Conservation (phyloP, 2,888 invertebrate genomes). For the Leptopterna dolabrata region DNA sequence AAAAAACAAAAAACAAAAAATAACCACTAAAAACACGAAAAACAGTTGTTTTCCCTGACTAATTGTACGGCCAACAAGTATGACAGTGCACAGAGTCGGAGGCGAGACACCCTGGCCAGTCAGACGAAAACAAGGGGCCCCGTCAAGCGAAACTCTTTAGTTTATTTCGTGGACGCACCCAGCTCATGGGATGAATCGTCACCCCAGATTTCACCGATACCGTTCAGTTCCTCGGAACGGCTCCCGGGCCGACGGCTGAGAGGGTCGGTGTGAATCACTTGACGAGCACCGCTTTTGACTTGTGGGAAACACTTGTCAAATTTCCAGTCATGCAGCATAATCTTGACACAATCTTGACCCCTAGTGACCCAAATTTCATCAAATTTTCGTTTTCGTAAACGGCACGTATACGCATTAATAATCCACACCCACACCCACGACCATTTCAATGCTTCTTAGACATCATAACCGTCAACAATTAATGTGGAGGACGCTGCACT, state of each 20-base stretch:
- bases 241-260: not conserved
- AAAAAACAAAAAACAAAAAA: not conserved
- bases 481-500: too few relatives aligned
- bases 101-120: not conserved
- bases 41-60: not conserved
- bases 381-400: too few relatives aligned
- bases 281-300: too few relatives aligned
- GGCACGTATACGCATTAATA: too few relatives aligned
- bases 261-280: not conserved
- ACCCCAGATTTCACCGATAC: conserved; percentile 22
- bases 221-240: conserved; percentile 4
- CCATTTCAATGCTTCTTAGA: too few relatives aligned
- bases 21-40: not conserved
- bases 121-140: not conserved
- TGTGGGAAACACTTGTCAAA: too few relatives aligned
- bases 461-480: too few relatives aligned
- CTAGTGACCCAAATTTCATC: too few relatives aligned
- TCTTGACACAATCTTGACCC: too few relatives aligned
- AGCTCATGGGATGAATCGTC: not conserved
- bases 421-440: too few relatives aligned
- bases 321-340: too few relatives aligned
- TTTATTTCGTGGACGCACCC: not conserved
- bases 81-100: not conserved
- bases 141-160: not conserved
- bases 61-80: conserved; percentile 18